Evolutionary conservation across 2,888 invertebrate species (phyloP).

Genomic region (Blastobasis adustella): DNA sequence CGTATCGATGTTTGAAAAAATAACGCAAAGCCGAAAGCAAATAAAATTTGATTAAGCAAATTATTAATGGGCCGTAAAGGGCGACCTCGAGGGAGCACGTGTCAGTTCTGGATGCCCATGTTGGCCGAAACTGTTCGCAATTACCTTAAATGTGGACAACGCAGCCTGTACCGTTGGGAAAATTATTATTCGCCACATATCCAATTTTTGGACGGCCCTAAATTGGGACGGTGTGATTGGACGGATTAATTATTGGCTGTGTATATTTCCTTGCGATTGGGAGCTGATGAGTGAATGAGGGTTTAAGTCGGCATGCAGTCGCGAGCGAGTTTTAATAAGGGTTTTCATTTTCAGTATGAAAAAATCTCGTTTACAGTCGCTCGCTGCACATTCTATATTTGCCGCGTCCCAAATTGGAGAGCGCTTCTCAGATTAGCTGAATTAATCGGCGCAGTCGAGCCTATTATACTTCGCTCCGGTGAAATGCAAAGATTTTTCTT

Average conservation of each 20-base stretch:
- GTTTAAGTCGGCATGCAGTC: too few relatives aligned
- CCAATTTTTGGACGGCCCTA: conserved; percentile 59
- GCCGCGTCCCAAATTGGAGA: too few relatives aligned
- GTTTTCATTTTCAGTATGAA: too few relatives aligned
- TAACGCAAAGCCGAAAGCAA: conserved; percentile 36
- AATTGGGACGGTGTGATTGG: conserved; percentile 41
- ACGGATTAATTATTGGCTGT: too few relatives aligned
- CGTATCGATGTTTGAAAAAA: conserved; percentile 12
- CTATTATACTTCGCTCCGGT: not conserved
- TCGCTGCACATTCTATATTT: too few relatives aligned
- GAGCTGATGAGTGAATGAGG: too few relatives aligned
- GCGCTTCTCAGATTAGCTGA: conserved; percentile 40
- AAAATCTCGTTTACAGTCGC: too few relatives aligned
- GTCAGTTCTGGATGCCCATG: conserved; percentile 64
- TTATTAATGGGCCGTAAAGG: conserved; percentile 71
- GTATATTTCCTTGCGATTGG: too few relatives aligned
- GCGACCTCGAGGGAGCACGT: conserved; percentile 54
- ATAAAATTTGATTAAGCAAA: conserved; percentile 66
- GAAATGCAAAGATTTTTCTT: conserved; percentile 8
- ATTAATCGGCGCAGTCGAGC: conserved; percentile 35
- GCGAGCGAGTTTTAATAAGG: too few relatives aligned
- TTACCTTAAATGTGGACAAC: conserved; percentile 74
- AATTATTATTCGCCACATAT: conserved; percentile 69
- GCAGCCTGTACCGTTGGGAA: conserved; percentile 60
- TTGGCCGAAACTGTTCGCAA: conserved; percentile 69